A percentile compares a stretch with the other conserved stretches of the same genome.
Conservation (phyloP, 2,113 vertebrate genomes). For the Forbesichthys papilliferus region DNA sequence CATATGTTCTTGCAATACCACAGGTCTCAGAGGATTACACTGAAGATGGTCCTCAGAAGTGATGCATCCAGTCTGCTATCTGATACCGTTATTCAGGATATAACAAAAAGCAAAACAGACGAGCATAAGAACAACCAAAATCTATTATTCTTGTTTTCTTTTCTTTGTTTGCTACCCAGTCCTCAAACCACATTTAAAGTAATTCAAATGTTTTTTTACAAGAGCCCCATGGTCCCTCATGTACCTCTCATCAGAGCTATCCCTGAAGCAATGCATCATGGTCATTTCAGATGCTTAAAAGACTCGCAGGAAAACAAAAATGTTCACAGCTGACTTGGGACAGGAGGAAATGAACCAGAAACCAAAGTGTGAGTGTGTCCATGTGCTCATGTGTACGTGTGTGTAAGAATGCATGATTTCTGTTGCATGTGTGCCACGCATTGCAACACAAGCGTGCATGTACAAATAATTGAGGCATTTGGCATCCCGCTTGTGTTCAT, state of each 20-base stretch:
- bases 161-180: constrained; percentile 6
- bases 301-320: constrained; percentile 53
- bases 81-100: neutral
- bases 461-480: neutral
- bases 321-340: constrained; percentile 48
- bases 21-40: constrained; percentile 50
- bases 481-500: neutral
- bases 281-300: constrained; percentile 45
- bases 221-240: constrained; percentile 19
- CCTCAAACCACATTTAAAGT: neutral
- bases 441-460: neutral
- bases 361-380: constrained; percentile 10
- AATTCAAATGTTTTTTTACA: constrained; percentile 28
- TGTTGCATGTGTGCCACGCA: neutral
- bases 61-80: constrained; percentile 48
- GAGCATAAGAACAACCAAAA: neutral
- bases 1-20: constrained; percentile 49
- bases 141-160: constrained; percentile 4
- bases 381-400: constrained; percentile 12
- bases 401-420: constrained; percentile 1
- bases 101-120: neutral
- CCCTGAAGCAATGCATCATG: constrained; percentile 34
- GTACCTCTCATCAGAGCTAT: constrained; percentile 23
- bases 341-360: constrained; percentile 57
- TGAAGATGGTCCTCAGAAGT: constrained; percentile 32